Conservation (phyloP, 64 coral and sea anemone species). For the Hydrozoanthus tunicans region DNA sequence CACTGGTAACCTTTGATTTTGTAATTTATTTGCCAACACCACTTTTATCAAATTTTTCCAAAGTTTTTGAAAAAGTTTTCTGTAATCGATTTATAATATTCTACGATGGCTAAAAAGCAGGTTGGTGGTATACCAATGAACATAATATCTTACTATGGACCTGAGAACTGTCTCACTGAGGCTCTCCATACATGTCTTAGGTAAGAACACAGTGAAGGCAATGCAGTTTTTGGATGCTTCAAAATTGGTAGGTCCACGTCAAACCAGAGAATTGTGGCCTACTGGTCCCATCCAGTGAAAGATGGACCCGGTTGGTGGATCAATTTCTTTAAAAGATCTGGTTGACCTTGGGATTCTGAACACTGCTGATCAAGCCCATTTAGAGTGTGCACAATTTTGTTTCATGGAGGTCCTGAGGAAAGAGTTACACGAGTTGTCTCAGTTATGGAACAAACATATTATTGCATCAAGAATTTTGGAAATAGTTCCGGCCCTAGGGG, state of each 20-base stretch:
- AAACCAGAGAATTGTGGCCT: slow-evolving; percentile 67
- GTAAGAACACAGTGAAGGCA: slow-evolving; percentile 25
- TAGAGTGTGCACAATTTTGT: slow-evolving; percentile 48
- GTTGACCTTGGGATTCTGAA: slow-evolving; percentile 26
- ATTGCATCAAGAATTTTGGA: slow-evolving; percentile 50
- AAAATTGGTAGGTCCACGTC: slow-evolving; percentile 44
- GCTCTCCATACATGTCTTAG: slow-evolving; percentile 45
- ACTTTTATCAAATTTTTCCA: no score
- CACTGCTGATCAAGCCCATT: slow-evolving; percentile 44
- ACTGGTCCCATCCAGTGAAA: slow-evolving; percentile 56
- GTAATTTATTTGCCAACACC: no score
- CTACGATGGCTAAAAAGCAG: slow-evolving; percentile 17
- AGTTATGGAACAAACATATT: slow-evolving; percentile 51
- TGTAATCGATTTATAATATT: no score
- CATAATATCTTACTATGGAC: slow-evolving; percentile 41
- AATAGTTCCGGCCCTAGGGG: slow-evolving; percentile 37
- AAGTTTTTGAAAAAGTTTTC: no score
- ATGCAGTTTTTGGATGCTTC: slow-evolving; percentile 50
- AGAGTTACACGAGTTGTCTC: slow-evolving; percentile 45
- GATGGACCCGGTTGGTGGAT: slow-evolving; percentile 57
- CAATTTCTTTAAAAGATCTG: slow-evolving; percentile 60
- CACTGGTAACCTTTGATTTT: no score
- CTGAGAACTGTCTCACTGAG: slow-evolving; percentile 42
- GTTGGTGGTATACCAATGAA: slow-evolving; percentile 50
- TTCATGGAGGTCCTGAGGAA: slow-evolving; percentile 56